Evolutionary conservation across 1,140 invertebrate species (phyloP).

Genomic region (Alviniconcha marisindica): DNA sequence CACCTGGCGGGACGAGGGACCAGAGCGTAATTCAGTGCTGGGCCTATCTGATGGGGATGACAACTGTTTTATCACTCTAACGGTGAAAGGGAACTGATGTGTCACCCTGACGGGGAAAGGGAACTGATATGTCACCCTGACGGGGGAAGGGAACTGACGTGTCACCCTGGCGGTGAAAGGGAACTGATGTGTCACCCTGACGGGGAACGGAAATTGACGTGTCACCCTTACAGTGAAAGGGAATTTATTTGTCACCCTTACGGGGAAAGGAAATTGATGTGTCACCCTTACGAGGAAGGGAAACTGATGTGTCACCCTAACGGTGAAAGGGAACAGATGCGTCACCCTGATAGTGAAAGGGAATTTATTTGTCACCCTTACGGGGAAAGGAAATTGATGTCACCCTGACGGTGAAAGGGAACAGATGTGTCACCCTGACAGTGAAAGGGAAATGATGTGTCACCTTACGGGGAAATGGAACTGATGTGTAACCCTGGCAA

Average conservation of each 20-base stretch:
- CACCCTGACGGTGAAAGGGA: not conserved
- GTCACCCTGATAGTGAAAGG: not conserved
- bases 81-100: not conserved
- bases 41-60: not conserved
- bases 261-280: not conserved
- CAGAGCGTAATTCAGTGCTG: not conserved
- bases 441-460: not conserved
- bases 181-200: not conserved
- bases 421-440: not conserved
- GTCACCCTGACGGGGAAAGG: not conserved
- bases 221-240: not conserved
- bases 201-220: not conserved
- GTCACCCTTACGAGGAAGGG: too few relatives aligned
- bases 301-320: not conserved
- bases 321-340: not conserved
- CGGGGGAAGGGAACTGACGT: not conserved
- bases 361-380: not conserved
- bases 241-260: not conserved
- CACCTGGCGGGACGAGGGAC: conserved; percentile 9
- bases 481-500: not conserved
- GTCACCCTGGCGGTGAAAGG: not conserved
- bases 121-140: not conserved
- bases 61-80: not conserved
- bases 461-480: not conserved
- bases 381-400: not conserved